phyloP scores from a whole-genome alignment of 2,797 vertebrate genomes.

The Manis javanica region DNA sequence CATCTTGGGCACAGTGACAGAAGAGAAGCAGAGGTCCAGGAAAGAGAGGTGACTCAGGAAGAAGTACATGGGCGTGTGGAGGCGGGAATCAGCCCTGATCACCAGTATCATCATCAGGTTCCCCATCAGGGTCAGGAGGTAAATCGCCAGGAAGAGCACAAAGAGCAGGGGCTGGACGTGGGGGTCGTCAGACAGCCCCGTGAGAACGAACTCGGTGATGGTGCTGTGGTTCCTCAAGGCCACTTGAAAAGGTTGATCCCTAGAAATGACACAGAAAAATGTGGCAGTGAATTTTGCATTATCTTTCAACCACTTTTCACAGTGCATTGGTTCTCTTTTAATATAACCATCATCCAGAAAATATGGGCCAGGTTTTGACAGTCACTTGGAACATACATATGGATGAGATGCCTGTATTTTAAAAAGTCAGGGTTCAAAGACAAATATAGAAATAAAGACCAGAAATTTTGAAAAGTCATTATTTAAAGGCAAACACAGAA shows the following conservation, averaged over 20 bases:
- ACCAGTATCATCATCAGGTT: background rate
- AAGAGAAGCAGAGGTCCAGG: conserved; percentile 23
- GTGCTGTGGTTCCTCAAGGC: conserved; percentile 30
- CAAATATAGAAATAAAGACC: background rate
- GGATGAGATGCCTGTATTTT: background rate
- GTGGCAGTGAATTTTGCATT: background rate
- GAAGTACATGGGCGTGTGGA: background rate
- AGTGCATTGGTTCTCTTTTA: background rate
- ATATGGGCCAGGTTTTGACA: background rate
- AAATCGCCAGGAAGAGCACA: background rate
- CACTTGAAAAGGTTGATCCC: background rate
- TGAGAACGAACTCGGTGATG: conserved; percentile 45
- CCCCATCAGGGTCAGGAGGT: background rate
- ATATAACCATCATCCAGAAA: background rate
- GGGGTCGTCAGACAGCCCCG: conserved; percentile 29
- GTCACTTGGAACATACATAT: background rate
- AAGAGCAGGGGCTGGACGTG: background rate
- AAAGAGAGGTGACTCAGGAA: conserved; percentile 43
- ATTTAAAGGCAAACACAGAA: background rate
- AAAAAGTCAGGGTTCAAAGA: background rate
- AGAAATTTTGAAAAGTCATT: background rate
- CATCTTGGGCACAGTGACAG: conserved; percentile 5
- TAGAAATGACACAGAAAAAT: background rate
- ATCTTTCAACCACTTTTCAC: background rate
- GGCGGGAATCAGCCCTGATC: background rate